phyloP scores from a whole-genome alignment of 2,113 vertebrate species.

The Psittacula cyanocephala region DNA sequence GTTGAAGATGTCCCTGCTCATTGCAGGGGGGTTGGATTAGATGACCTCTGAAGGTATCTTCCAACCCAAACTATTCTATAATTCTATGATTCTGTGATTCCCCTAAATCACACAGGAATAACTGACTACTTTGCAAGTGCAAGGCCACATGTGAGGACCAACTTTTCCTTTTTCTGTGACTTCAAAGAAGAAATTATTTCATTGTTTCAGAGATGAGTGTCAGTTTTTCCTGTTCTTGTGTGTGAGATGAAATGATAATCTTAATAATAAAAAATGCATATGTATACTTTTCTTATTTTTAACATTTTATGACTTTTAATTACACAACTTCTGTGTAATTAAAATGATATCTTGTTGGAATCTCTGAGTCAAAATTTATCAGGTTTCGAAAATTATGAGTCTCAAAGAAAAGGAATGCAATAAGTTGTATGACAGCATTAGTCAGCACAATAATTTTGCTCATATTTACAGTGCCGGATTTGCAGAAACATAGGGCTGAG shows the following conservation, averaged over 20 bases:
- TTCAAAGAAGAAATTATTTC: neutral
- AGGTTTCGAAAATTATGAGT: neutral
- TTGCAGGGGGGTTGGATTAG: neutral
- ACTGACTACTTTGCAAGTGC: neutral
- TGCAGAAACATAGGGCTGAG: neutral
- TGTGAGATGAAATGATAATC: neutral
- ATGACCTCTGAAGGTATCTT: neutral
- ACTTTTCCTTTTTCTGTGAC: neutral
- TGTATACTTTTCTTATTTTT: neutral
- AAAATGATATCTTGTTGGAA: neutral
- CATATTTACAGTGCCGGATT: neutral
- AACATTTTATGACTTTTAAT: neutral
- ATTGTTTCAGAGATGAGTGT: accelerated
- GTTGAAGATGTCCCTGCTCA: neutral
- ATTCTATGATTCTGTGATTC: neutral
- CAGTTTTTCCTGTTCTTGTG: neutral
- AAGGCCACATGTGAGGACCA: neutral
- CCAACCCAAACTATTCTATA: neutral
- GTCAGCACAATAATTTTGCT: accelerated
- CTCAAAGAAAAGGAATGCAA: neutral
- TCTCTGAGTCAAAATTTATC: neutral
- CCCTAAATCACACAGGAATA: neutral
- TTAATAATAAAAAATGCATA: neutral
- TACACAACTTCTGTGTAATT: neutral
- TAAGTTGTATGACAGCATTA: too few species aligned